Base-by-base conservation (phyloP, 2,797 vertebrate species). In the Neosalanx taihuensis region DNA sequence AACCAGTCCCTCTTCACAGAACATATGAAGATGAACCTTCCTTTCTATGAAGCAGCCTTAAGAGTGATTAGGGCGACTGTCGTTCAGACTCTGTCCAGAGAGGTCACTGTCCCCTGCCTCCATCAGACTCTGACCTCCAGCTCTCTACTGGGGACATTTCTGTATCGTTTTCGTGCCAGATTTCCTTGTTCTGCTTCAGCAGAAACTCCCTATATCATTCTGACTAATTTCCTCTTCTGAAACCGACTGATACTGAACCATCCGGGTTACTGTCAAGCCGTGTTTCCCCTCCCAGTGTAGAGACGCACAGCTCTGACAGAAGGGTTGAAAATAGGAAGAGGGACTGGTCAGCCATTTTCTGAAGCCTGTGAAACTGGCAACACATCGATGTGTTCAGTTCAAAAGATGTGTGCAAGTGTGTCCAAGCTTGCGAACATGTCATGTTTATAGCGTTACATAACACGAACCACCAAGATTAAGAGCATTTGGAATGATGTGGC, bases 11-110 rank as follows among this genome's bases (percentile, higher is more conserved):
- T 0, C 6, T 35, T 35, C 7, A 75, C 74, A 71, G 29, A 71
- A 75, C 68, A 58, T 35, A 53, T 29, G n/a, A 30, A 53, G 30
- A 72, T 71, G 59, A 74, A 75, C 64, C 71, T 35, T n/a, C 13
- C 1, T 23, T 70, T 75, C 51, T 33, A 30, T 63, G 41, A 70
- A 65, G 23, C 41, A 46, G 12, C 9, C 2, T 41, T 41, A 10
- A 10, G 7, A 2, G 37, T 41, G 37, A 41, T 9, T 35, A 12
- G 49, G 49, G 5, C 15, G 49, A 12, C 49, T 1, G 5, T n/a
- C 18, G 51, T 56, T 3, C 51, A 56, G n/a, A 17, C 18, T 56
- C 41, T 46, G 41, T 3, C 15, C 51, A 56, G 4, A 1, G 3
- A n/a, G 17, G 51, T 56, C 51, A 56, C 51, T 56, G 15, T n/a